Base-by-base conservation (phyloP, 2,113 vertebrate species). In the Fulica atra region DNA sequence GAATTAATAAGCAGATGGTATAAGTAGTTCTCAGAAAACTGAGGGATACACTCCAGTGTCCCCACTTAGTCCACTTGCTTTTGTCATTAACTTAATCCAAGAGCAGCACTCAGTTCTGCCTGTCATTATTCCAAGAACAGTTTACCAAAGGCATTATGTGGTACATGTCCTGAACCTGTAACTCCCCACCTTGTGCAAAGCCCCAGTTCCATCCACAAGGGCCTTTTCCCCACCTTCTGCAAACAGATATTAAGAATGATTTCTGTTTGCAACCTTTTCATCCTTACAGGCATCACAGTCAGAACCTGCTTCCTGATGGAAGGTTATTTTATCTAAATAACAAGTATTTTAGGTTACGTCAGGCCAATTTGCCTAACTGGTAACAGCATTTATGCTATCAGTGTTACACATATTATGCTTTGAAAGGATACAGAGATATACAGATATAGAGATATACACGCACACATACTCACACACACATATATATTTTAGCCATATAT, bases 1-100 rank as follows among this genome's bases (percentile, higher is more conserved):
- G 76, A 92, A 86, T 86, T 88, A 86, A 88, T 35, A 88, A 88
- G 60, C 72, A 88, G 60, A 69, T 88, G 64, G 80, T 59, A 26
- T 42, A 86, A 76, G 23, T 14, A 93, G 24, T 26, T 86, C 46
- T 90, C 51, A 64, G 40, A 80, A 90, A 90, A 81, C 21, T 46
- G 33, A 81, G 42, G 51, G 19, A 64, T 21, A 10, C 19, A 25
- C 79, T 79, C 59, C 54, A 89, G 5, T 76, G 24, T 48, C 59
- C 24, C 20, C 29, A 44, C 71, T 89, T 81, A 61, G 53, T 68
- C 35, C 29, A 61, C 17, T 72, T 72, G 16, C 11, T 53, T 72
- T 88, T 94, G 16, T 44, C 33, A 79, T 72, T n/a, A 82, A 42
- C 57, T 87, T 60, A 25, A 70, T 46, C n/a, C 17, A 87, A 51